Evolutionary conservation across 2,888 invertebrate genomes (phyloP).

Genomic region (Cancer borealis): DNA sequence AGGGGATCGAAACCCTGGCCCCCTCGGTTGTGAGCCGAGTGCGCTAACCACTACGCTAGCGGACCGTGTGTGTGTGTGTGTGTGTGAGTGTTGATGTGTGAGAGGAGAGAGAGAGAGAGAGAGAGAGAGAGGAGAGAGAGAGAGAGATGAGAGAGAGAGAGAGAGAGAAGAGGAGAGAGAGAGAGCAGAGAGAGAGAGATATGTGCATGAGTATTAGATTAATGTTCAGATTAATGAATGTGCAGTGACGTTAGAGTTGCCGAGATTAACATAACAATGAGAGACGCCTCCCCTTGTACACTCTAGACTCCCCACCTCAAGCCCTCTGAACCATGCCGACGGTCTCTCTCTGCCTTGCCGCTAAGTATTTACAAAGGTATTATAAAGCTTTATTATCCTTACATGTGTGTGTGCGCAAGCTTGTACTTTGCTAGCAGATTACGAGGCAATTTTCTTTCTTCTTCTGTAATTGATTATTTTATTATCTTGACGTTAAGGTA

Average conservation of each 20-base stretch:
- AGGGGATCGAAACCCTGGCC: too few relatives aligned
- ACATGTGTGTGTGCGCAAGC: neutral
- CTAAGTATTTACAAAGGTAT: neutral
- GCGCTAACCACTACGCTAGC: too few relatives aligned
- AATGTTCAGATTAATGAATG: neutral
- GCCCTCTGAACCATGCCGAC: neutral
- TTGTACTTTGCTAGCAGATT: neutral
- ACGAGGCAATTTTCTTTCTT: neutral
- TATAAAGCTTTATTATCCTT: neutral
- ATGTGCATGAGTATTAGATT: slow-evolving; percentile 21
- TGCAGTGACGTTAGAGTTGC: slow-evolving; percentile 13
- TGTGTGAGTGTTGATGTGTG: too few relatives aligned
- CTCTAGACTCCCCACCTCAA: neutral
- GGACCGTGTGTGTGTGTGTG: too few relatives aligned
- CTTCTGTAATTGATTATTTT: neutral
- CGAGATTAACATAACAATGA: slow-evolving; percentile 33
- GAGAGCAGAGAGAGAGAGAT: slow-evolving; percentile 31
- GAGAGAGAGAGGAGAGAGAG: neutral
- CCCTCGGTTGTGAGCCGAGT: too few relatives aligned
- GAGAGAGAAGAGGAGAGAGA: slow-evolving; percentile 52
- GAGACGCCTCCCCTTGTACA: neutral
- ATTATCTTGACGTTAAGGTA: too few relatives aligned
- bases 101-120: neutral
- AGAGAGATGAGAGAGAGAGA: slow-evolving; percentile 26
- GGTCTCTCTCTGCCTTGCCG: neutral